Base-by-base conservation (phyloP, 2,113 vertebrate genomes). In the Forbesichthys agassizii region DNA sequence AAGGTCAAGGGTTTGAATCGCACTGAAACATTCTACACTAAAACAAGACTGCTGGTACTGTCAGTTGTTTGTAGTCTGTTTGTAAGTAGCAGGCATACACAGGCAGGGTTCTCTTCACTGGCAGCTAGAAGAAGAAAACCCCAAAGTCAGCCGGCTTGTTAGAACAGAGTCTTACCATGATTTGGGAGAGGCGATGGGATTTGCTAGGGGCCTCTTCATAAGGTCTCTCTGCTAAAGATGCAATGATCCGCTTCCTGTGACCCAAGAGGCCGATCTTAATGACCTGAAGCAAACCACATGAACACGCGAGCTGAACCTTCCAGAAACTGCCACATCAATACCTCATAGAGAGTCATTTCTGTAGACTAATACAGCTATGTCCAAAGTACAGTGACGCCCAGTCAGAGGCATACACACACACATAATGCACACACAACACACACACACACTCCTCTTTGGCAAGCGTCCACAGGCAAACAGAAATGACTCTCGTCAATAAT, bases 181-280 rank as follows among this genome's bases (percentile, higher is more conserved):
- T 94, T 84, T 98, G 97, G 0, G 98, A 99, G 74, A 98, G 93
- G 48, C 97, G 88, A 0, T 96, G 95, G 0, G 97, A 96, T 86
- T 99, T 99, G 33, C 95, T 92, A 0, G 96, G 96, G 0, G 98
- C 96, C 82, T 99, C 97, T 81, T 99, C 98, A 0, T 96, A 99
- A 0, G 96, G 95, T 64, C 98, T 92, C 76, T 99, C 98, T 10
- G 95, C 96, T 14, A 99, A 90, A 1, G 98, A 98, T 56, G 96
- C 96, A 0, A 99, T 96, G 86, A 99, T 98, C 77, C 98, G 88
- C 84, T 98, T 98, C 61, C 98, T 94, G 88, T 99, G 98, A 67
- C 98, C 97, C 0, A 98, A 92, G 75, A 96, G 91, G n/a, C 94
- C 94, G 46, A 99, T 94, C 48, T 99, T 99, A 58, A 99, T 84